These are phyloP conservation scores for Eupeodes corollae DNA, from an alignment of 1,140 invertebrate genomes.

Conservation along the genomic window DNA sequence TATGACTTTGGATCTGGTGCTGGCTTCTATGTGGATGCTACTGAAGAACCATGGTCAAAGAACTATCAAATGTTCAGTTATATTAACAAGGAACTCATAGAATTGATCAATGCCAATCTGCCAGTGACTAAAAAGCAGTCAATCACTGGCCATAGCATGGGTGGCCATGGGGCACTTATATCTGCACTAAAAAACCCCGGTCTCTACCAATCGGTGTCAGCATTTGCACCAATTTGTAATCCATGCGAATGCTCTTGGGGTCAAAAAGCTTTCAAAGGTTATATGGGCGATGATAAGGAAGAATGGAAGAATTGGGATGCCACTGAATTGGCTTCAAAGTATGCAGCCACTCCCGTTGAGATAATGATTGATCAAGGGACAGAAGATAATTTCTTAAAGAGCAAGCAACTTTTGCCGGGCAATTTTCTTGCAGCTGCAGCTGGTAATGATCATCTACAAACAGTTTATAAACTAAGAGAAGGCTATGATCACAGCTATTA, in stretches of 20 bases:
- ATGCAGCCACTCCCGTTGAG: conserved; percentile 71
- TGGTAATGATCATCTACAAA: conserved; percentile 54
- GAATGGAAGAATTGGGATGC: conserved; percentile 85
- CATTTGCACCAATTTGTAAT: conserved; percentile 95
- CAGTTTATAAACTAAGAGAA: conserved; percentile 67
- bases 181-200: conserved; percentile 86
- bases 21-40: conserved; percentile 93
- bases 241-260: conserved; percentile 80
- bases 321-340: conserved; percentile 67
- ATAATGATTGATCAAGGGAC: conserved; percentile 83
- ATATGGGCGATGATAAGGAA: conserved; percentile 58
- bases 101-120: conserved; percentile 66
- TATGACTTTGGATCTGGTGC: conserved; percentile 94
- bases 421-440: conserved; percentile 65
- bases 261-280: conserved; percentile 74
- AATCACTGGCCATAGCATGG: conserved; percentile 92
- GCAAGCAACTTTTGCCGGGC: conserved; percentile 73
- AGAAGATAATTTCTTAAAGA: conserved; percentile 68
- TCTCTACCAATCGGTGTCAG: conserved; percentile 80
- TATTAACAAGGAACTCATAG: conserved; percentile 78
- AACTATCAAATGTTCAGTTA: conserved; percentile 97
- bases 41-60: conserved; percentile 78
- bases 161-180: conserved; percentile 91
- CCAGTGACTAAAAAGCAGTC: conserved; percentile 52
- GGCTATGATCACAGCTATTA: conserved; percentile 96